Evolutionary conservation across 23 tunicate species (phyloP).

Genomic region (Corella eumyota): DNA sequence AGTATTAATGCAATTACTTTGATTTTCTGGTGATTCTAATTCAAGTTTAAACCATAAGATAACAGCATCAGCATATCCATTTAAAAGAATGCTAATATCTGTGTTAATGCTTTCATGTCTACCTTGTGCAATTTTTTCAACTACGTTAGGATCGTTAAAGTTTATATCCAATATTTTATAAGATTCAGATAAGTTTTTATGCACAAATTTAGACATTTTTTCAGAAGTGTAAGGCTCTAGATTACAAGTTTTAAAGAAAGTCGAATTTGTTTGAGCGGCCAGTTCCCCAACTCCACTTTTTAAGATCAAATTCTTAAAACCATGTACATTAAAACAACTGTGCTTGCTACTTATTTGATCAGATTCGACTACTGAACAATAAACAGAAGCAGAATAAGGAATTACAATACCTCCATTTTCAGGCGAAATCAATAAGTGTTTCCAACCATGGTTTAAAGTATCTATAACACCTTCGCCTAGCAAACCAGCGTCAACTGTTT

Average conservation of each 20-base stretch:
- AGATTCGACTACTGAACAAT: conserved; percentile 40
- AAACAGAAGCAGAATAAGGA: conserved; percentile 34
- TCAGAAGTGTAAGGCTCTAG: conserved; percentile 83
- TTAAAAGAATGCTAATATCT: conserved; percentile 1
- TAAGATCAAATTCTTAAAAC: conserved; percentile 7
- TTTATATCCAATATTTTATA: conserved; percentile 12
- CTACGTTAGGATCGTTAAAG: conserved; percentile 38
- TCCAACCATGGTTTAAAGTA: conserved; percentile 63
- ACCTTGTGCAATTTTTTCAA: conserved; percentile 28
- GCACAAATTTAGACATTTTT: conserved; percentile 12
- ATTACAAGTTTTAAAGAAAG: neutral
- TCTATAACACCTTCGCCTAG: conserved; percentile 71
- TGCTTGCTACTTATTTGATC: conserved; percentile 38
- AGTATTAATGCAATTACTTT: conserved; percentile 12
- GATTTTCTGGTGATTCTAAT: conserved; percentile 6
- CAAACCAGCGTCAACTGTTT: conserved; percentile 76
- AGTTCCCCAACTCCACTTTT: conserved; percentile 44
- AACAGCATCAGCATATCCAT: conserved; percentile 44
- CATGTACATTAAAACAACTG: neutral
- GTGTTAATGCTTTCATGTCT: neutral
- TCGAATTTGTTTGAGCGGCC: neutral
- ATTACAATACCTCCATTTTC: conserved; percentile 55
- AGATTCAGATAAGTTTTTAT: conserved; percentile 22
- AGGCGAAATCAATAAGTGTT: conserved; percentile 32
- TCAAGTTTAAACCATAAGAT: conserved; percentile 56